A percentile compares a stretch with the other conserved stretches of the same genome.
Evolutionary conservation across 2,888 invertebrate genomes (phyloP).

Genomic region (Acleris emargana): DNA sequence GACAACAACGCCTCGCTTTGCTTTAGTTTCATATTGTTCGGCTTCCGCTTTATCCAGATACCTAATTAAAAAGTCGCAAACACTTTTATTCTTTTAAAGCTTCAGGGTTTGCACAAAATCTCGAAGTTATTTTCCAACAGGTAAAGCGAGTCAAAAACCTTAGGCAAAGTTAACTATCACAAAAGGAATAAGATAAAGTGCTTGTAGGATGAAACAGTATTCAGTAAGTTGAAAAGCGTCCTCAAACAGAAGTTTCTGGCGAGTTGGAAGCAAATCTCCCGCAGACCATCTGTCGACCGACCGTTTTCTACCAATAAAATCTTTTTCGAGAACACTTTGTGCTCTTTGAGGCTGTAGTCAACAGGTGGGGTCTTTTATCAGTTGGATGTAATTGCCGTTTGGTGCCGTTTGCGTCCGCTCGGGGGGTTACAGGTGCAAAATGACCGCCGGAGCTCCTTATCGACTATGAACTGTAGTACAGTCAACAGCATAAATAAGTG

Average conservation of each 20-base stretch:
- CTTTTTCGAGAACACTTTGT: conserved; percentile 68
- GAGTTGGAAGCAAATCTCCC: conserved; percentile 62
- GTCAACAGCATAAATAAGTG: no score
- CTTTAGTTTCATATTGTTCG: not conserved
- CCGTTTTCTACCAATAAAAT: conserved; percentile 71
- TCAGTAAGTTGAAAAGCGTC: conserved; percentile 57
- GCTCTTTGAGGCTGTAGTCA: conserved; percentile 55
- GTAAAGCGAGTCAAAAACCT: conserved; percentile 33
- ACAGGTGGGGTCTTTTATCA: conserved; percentile 77
- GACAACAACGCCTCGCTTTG: conserved; percentile 7
- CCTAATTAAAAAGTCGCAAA: conserved; percentile 27
- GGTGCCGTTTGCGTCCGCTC: conserved; percentile 46
- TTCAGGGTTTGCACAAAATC: conserved; percentile 24
- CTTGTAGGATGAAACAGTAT: conserved; percentile 53
- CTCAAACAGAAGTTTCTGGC: conserved; percentile 63
- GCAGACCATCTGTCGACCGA: conserved; percentile 69
- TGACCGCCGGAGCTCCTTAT: conserved; percentile 14
- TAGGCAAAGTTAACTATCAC: conserved; percentile 48
- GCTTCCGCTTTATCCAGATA: conserved; percentile 7
- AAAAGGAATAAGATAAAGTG: conserved; percentile 50
- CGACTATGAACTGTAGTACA: no score
- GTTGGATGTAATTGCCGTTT: conserved; percentile 74
- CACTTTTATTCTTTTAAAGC: conserved; percentile 22
- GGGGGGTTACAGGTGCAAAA: conserved; percentile 24
- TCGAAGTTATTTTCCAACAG: conserved; percentile 27